A percentile compares a stretch with the other conserved stretches of the same genome.
phyloP scores from a whole-genome alignment of 1,140 invertebrate species.

The Pararge aegeria region DNA sequence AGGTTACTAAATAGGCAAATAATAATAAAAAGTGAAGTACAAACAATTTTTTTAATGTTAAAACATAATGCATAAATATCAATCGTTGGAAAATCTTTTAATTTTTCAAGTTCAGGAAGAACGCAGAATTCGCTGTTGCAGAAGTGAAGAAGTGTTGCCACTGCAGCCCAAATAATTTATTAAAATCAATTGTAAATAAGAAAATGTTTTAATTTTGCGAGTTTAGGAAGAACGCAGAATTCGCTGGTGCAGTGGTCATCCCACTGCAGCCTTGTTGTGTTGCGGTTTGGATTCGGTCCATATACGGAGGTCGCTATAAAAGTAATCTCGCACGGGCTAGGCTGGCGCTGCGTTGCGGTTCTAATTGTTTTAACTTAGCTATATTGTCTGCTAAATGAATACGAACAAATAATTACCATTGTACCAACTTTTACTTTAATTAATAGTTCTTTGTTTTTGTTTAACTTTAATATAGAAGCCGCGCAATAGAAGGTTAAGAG shows the following conservation, averaged over 20 bases:
- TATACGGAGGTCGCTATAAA: constrained; percentile 8
- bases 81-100: background rate
- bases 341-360: background rate
- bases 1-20: too few species aligned
- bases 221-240: background rate
- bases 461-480: too few species aligned
- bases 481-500: too few species aligned
- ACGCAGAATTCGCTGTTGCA: background rate
- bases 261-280: background rate
- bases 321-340: background rate
- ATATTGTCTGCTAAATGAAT: background rate
- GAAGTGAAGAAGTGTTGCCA: background rate
- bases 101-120: background rate
- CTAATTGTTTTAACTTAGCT: constrained; percentile 4
- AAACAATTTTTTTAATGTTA: too few species aligned
- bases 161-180: background rate
- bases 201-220: background rate
- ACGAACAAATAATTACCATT: background rate
- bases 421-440: background rate
- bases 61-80: too few species aligned
- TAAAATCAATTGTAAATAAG: background rate
- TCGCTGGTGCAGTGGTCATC: constrained; percentile 4
- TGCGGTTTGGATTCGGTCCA: constrained; percentile 3
- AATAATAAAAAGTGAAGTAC: too few species aligned
- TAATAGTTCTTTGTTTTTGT: too few species aligned